Percentiles rank a stretch among this genome's conserved stretches.
These are phyloP conservation scores for Eunapius fragilis DNA, from an alignment of 37 sponge, comb jelly and placozoan genomes.

Conservation along the genomic window DNA sequence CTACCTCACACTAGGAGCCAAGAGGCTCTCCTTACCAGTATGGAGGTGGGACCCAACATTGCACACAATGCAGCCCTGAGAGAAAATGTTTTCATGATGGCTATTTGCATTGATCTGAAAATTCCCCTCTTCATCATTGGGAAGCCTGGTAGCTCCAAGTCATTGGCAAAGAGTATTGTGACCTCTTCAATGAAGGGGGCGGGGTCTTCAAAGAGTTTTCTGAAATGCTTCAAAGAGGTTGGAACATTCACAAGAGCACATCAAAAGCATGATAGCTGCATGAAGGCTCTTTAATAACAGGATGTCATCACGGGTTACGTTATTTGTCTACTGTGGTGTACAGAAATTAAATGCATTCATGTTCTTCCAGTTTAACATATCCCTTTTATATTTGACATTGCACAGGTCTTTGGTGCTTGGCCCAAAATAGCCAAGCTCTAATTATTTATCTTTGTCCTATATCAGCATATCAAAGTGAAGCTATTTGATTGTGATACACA, in stretches of 20 bases:
- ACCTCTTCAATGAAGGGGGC: constrained; percentile 54
- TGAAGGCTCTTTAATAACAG: too few species aligned
- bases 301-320: too few species aligned
- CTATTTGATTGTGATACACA: too few species aligned
- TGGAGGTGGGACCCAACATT: constrained; percentile 65
- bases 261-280: neutral
- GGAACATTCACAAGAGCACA: neutral
- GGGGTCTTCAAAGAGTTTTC: constrained; percentile 29
- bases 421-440: too few species aligned
- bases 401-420: too few species aligned
- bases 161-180: constrained; percentile 69
- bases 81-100: constrained; percentile 87
- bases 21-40: constrained; percentile 51
- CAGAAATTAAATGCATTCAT: too few species aligned
- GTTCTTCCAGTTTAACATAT: too few species aligned
- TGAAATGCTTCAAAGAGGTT: constrained; percentile 48
- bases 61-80: constrained; percentile 69
- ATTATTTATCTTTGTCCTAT: too few species aligned
- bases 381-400: too few species aligned
- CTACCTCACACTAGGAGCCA: constrained; percentile 42
- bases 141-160: constrained; percentile 82
- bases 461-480: too few species aligned
- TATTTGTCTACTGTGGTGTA: too few species aligned
- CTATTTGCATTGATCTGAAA: constrained; percentile 68
- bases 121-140: constrained; percentile 81